Evolutionary conservation across 2,888 invertebrate genomes (phyloP), one percentile per base, ranked within the genome.

Genomic region (Leucophora obtusa): DNA sequence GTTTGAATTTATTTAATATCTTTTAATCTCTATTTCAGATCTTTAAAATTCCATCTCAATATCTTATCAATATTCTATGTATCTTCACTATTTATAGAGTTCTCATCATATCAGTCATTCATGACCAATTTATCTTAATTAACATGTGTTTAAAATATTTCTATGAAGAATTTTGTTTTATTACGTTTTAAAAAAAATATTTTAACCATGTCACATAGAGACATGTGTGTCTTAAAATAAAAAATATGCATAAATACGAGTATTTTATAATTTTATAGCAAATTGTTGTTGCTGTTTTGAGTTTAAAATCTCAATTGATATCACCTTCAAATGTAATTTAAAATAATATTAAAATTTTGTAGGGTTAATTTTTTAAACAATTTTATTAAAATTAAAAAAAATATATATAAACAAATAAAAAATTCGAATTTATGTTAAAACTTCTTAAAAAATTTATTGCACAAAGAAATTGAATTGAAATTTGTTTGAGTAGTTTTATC

Each of bases 321-420:
- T 47, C 28, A 74, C 79, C 79, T 79, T 79, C 73, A 79, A 74
- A 59, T 69, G 79, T 73, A 69, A 70, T 79, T 73, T 51, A 65
- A 51, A 51, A 51, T 14, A 51, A 11, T 4, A 14, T 38, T 38
- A 3, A 38, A 38, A 11, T 38, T 38, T n/a, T 11, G 11, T 38
- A 11, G 11, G 10, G 38, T 38, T 38, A 38, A 10, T 11, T 3
- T 38, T 8, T 38, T 38, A 38, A 38, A 9, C 28, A 4, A 28
- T 28, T 28, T 28, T 28, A 4, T 4, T 21, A 3, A 21, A 21
- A 21, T 21, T 21, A 3, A 21, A 21, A 21, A 21, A 21, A 21
- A 21, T 2, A 21, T 21, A n/a, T n/a, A n/a, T n/a, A n/a, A 21
- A 21, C 21, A 21, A 21, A 3, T 21, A 21, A 4, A 28, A 28